These are phyloP conservation scores for Coregonus ussuriensis DNA, from an alignment of 2,797 vertebrate genomes.

Conservation along the genomic window DNA sequence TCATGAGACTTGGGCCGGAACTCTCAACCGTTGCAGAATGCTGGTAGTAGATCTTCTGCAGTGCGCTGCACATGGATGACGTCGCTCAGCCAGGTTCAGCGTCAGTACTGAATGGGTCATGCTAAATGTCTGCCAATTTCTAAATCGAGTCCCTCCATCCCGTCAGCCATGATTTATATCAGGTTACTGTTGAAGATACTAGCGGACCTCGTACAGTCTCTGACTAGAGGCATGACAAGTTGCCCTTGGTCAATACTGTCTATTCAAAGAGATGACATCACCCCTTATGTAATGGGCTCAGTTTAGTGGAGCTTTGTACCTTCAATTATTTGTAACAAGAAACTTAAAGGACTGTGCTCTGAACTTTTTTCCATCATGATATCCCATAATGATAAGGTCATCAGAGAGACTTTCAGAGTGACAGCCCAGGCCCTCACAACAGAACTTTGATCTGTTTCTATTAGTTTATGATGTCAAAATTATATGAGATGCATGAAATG, in stretches of 20 bases:
- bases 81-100: neutral
- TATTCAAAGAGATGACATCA: neutral
- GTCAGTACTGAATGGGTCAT: neutral
- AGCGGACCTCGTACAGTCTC: neutral
- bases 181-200: neutral
- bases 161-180: neutral
- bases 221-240: neutral
- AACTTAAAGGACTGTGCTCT: neutral
- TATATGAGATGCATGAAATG: neutral
- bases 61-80: neutral
- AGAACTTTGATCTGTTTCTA: neutral
- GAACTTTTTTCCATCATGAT: neutral
- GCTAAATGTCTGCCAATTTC: neutral
- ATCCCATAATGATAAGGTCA: neutral
- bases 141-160: neutral
- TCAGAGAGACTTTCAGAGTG: neutral
- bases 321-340: neutral
- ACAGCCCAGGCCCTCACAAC: neutral
- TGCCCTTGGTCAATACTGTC: neutral
- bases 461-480: neutral
- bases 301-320: neutral
- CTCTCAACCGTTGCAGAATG: no score
- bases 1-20: neutral
- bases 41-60: no score
- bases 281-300: neutral